Percentiles rank a stretch among this genome's conserved stretches.
Conservation (phyloP, 1,140 invertebrate species). For the Calephelis nemesis region DNA sequence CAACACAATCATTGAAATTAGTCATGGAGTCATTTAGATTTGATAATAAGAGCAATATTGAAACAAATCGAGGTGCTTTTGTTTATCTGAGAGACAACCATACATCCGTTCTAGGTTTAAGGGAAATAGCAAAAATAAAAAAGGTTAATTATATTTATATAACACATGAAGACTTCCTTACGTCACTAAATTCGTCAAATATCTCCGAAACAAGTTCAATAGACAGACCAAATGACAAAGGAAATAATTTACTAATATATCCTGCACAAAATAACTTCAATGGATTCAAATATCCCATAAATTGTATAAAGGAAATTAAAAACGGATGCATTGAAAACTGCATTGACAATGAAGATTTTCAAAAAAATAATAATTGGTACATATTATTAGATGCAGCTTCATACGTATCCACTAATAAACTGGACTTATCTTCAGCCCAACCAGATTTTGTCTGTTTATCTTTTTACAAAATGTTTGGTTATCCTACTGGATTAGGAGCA, state of each 20-base stretch:
- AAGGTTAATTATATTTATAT: conserved; percentile 4
- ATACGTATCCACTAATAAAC: conserved; percentile 85
- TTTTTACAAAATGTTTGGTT: conserved; percentile 99
- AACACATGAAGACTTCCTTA: conserved; percentile 3
- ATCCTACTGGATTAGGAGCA: conserved; percentile 93
- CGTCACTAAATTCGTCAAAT: not conserved
- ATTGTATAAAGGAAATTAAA: conserved; percentile 84
- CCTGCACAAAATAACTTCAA: conserved; percentile 62
- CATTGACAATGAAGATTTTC: conserved; percentile 40
- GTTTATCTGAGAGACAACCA: conserved; percentile 10
- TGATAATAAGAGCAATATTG: not conserved
- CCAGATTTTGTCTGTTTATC: conserved; percentile 95
- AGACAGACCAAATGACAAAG: not conserved
- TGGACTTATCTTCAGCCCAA: conserved; percentile 86
- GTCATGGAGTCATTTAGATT: conserved; percentile 13
- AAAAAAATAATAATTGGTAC: conserved; percentile 82
- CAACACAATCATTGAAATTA: conserved; percentile 19
- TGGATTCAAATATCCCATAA: conserved; percentile 91
- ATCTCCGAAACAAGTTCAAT: not conserved
- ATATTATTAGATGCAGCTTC: conserved; percentile 92
- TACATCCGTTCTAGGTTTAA: conserved; percentile 17
- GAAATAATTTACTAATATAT: conserved; percentile 8
- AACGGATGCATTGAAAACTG: conserved; percentile 77
- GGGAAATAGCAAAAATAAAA: conserved; percentile 9
- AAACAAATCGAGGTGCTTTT: conserved; percentile 1